phyloP scores from a whole-genome alignment of 2,888 invertebrate species.

The Clitarchus hookeri region DNA sequence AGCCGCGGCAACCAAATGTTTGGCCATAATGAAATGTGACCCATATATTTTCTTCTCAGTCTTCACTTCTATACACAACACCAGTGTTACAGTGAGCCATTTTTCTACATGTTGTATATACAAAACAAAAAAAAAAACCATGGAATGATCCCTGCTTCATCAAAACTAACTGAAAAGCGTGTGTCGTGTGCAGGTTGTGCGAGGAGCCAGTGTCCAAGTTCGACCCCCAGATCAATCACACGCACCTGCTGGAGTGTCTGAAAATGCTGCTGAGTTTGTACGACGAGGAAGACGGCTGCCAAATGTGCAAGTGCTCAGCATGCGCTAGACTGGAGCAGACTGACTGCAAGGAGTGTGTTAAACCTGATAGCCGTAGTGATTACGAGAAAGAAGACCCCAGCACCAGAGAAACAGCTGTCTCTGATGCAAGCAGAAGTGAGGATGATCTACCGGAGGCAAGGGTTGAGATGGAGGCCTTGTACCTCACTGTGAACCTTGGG shows the following conservation, averaged over 20 bases:
- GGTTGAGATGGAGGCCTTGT: slow-evolving; percentile 67
- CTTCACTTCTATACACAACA: too few relatives aligned
- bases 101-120: too few relatives aligned
- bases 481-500: slow-evolving; percentile 69
- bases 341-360: too few relatives aligned
- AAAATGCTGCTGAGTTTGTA: slow-evolving; percentile 66
- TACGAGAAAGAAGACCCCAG: too few relatives aligned
- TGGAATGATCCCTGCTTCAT: too few relatives aligned
- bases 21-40: too few relatives aligned
- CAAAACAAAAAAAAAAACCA: too few relatives aligned
- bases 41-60: too few relatives aligned
- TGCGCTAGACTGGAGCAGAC: not conserved
- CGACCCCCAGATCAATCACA: slow-evolving; percentile 71
- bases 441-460: slow-evolving; percentile 26
- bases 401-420: not conserved
- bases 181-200: slow-evolving; percentile 59
- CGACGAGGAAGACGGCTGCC: slow-evolving; percentile 54
- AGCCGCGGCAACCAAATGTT: too few relatives aligned
- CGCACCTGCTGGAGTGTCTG: slow-evolving; percentile 72
- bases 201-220: slow-evolving; percentile 61
- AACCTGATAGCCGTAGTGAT: too few relatives aligned
- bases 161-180: too few relatives aligned
- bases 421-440: not conserved
- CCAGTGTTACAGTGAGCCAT: too few relatives aligned
- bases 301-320: not conserved